These are phyloP conservation scores for Echiichthys vipera DNA, from an alignment of 2,797 vertebrate genomes.

Conservation along the genomic window DNA sequence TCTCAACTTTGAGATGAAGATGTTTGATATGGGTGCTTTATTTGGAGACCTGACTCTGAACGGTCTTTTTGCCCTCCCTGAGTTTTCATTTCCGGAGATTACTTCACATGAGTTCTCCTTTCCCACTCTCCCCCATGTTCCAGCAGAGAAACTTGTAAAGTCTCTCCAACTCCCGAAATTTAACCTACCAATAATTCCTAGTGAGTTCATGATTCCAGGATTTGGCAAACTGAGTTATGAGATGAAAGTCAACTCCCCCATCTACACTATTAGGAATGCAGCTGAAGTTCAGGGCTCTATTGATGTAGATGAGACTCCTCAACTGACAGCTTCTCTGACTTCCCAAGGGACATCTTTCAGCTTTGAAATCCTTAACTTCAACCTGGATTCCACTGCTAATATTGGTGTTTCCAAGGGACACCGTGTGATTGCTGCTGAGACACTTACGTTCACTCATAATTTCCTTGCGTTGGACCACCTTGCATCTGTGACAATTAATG, in stretches of 20 bases:
- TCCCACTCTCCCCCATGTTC: constrained; percentile 86
- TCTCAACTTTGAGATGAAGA: constrained; percentile 12
- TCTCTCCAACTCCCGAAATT: constrained; percentile 87
- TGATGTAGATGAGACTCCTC: constrained; percentile 74
- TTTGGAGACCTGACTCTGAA: background rate
- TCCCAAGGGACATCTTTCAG: constrained; percentile 81
- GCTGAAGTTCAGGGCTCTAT: constrained; percentile 85
- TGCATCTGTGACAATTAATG: constrained; percentile 78
- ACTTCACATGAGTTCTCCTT: constrained; percentile 81
- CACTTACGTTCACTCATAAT: constrained; percentile 18
- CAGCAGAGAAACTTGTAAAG: constrained; percentile 77
- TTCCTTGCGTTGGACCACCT: constrained; percentile 52
- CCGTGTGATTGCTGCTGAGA: constrained; percentile 58
- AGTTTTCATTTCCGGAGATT: constrained; percentile 85
- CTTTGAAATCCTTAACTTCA: constrained; percentile 84
- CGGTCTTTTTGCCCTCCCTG: constrained; percentile 70
- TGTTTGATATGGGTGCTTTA: background rate
- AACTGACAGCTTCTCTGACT: constrained; percentile 82
- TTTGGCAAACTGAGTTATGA: constrained; percentile 88
- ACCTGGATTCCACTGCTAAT: constrained; percentile 82
- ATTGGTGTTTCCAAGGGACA: constrained; percentile 80
- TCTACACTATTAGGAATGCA: constrained; percentile 83
- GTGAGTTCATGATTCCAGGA: constrained; percentile 80
- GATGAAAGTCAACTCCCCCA: constrained; percentile 84
- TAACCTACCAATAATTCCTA: constrained; percentile 85